These are phyloP conservation scores for Pycnomerus fuliginosus DNA, from an alignment of 2,888 invertebrate species.

Conservation along the genomic window DNA sequence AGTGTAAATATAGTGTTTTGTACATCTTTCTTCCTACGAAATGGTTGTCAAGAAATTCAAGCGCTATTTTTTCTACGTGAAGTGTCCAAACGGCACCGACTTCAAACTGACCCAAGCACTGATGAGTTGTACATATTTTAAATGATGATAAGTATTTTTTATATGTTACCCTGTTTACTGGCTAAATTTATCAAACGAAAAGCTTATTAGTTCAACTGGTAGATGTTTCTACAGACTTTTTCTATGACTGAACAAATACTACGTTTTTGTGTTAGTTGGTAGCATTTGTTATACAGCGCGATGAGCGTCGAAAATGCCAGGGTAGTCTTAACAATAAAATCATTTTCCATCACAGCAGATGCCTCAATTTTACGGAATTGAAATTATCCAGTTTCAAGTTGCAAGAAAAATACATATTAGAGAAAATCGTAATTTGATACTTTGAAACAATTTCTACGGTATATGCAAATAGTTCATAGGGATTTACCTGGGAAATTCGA, in stretches of 20 bases:
- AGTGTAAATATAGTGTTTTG: slow-evolving; percentile 21
- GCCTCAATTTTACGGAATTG: no score
- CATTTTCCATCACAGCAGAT: no score
- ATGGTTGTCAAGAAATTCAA: slow-evolving; percentile 29
- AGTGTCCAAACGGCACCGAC: slow-evolving; percentile 27
- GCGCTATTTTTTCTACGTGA: slow-evolving; percentile 43
- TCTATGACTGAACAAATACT: slow-evolving; percentile 30
- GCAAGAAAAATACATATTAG: no score
- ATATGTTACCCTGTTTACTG: slow-evolving; percentile 13
- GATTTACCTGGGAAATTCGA: no score
- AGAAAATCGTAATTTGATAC: no score
- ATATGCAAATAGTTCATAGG: no score
- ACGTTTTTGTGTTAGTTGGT: slow-evolving; percentile 24
- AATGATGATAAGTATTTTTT: slow-evolving; percentile 21
- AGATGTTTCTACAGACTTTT: slow-evolving; percentile 35
- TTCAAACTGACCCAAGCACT: slow-evolving; percentile 32
- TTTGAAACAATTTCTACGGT: no score
- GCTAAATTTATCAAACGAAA: not conserved
- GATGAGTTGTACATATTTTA: slow-evolving; percentile 34
- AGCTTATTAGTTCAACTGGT: slow-evolving; percentile 15
- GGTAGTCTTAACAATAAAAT: no score
- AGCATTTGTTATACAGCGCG: slow-evolving; percentile 27
- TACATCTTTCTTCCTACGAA: slow-evolving; percentile 23
- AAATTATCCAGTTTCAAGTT: no score
- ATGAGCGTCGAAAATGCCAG: slow-evolving; percentile 21